Evolutionary conservation across 2,888 invertebrate genomes (phyloP).

Genomic region (Atrina japonica): DNA sequence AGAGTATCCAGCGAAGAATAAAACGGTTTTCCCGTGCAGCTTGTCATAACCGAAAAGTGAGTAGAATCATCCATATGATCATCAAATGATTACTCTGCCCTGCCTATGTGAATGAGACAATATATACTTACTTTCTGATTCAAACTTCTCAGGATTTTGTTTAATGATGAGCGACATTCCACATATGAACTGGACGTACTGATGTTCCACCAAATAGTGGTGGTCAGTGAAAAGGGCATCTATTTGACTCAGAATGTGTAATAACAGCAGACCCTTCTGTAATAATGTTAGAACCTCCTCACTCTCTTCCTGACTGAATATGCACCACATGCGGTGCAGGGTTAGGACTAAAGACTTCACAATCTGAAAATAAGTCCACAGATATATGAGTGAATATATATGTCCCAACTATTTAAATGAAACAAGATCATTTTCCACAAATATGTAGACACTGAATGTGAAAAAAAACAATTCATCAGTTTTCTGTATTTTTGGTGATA

Average conservation of each 20-base stretch:
- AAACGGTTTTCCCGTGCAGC: too few species aligned
- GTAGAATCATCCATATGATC: too few species aligned
- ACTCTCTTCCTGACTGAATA: constrained; percentile 24
- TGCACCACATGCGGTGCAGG: constrained; percentile 41
- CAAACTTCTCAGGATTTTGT: constrained; percentile 40
- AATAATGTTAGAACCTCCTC: constrained; percentile 38
- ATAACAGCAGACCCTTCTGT: constrained; percentile 51
- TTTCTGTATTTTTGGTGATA: too few species aligned
- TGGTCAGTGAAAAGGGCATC: constrained; percentile 50
- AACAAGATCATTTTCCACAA: too few species aligned
- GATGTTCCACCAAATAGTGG: constrained; percentile 53
- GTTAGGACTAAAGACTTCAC: constrained; percentile 47
- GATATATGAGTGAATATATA: too few species aligned
- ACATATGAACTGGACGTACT: constrained; percentile 58
- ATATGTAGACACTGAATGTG: too few species aligned
- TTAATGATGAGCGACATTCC: constrained; percentile 52
- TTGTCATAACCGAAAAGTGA: too few species aligned
- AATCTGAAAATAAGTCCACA: constrained; percentile 53
- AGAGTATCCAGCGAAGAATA: too few species aligned
- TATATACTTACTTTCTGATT: constrained; percentile 53
- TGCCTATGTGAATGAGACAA: too few species aligned
- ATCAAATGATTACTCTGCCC: too few species aligned
- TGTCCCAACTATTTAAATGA: too few species aligned
- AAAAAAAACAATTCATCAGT: too few species aligned
- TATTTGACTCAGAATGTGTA: constrained; percentile 57